Evolutionary conservation across 2,888 invertebrate genomes (phyloP).

Genomic region (Blastobasis lacticolella): DNA sequence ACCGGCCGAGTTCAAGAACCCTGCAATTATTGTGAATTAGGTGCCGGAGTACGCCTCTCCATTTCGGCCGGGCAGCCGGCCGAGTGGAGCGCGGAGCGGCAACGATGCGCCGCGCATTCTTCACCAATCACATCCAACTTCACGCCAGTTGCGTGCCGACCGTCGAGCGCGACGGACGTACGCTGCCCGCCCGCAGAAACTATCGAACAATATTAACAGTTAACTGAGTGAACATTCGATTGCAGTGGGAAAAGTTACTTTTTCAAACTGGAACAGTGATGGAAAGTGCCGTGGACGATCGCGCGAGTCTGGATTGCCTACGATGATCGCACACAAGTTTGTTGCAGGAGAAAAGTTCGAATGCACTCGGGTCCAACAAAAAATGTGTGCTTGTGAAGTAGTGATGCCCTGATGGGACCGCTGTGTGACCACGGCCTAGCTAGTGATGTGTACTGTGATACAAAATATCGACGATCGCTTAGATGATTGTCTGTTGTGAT

Average conservation of each 20-base stretch:
- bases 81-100: constrained; percentile 63
- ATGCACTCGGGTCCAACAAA: constrained; percentile 59
- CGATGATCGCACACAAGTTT: constrained; percentile 66
- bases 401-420: constrained; percentile 71
- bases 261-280: constrained; percentile 41
- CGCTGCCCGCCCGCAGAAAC: constrained; percentile 43
- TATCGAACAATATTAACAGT: constrained; percentile 60
- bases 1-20: constrained; percentile 38
- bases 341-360: constrained; percentile 57
- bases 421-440: constrained; percentile 61
- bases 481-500: constrained; percentile 72
- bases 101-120: constrained; percentile 72
- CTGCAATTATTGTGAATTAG: constrained; percentile 39
- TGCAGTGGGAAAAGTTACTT: constrained; percentile 23
- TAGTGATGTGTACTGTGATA: constrained; percentile 73
- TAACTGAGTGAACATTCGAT: constrained; percentile 52
- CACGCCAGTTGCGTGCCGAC: constrained; percentile 64
- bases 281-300: constrained; percentile 40
- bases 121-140: constrained; percentile 65
- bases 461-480: constrained; percentile 63
- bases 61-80: constrained; percentile 46
- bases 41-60: constrained; percentile 41
- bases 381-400: constrained; percentile 61
- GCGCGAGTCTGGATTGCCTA: constrained; percentile 32
- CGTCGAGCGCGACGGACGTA: constrained; percentile 44